Percentiles rank a stretch among this genome's conserved stretches.
These are phyloP conservation scores for Rhynchophorus ferrugineus DNA, from an alignment of 1,140 invertebrate species.

Conservation along the genomic window DNA sequence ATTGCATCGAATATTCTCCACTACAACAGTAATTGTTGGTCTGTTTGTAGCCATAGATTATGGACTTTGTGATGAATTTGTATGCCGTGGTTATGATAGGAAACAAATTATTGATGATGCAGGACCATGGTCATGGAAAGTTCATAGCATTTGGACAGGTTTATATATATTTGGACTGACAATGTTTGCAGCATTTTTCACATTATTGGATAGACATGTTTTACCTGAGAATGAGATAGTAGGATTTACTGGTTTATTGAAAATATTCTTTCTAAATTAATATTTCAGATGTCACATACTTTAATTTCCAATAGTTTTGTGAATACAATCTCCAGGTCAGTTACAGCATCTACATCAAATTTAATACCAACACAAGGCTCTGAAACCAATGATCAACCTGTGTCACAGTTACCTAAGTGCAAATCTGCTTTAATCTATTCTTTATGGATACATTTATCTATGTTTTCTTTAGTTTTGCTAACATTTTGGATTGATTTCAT, in stretches of 20 bases:
- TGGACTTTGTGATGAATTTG: constrained; percentile 53
- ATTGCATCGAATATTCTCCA: constrained; percentile 50
- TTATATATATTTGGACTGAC: constrained; percentile 48
- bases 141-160: constrained; percentile 49
- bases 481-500: constrained; percentile 45
- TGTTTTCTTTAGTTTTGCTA: constrained; percentile 40
- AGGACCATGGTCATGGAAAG: constrained; percentile 44
- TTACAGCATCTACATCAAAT: constrained; percentile 18
- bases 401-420: constrained; percentile 12
- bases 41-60: constrained; percentile 56
- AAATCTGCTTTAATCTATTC: constrained; percentile 36
- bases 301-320: constrained; percentile 38
- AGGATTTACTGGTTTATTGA: background rate
- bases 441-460: constrained; percentile 45
- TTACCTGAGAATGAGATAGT: constrained; percentile 14
- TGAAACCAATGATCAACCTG: constrained; percentile 5
- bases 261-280: too few relatives aligned
- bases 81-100: constrained; percentile 47
- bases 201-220: constrained; percentile 41
- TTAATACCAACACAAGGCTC: background rate
- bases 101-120: constrained; percentile 40
- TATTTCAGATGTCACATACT: constrained; percentile 21
- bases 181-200: constrained; percentile 47
- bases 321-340: constrained; percentile 43
- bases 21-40: constrained; percentile 51